Evolutionary conservation across 2,797 vertebrate genomes (phyloP).

Genomic region (Acanthurus lineatus): DNA sequence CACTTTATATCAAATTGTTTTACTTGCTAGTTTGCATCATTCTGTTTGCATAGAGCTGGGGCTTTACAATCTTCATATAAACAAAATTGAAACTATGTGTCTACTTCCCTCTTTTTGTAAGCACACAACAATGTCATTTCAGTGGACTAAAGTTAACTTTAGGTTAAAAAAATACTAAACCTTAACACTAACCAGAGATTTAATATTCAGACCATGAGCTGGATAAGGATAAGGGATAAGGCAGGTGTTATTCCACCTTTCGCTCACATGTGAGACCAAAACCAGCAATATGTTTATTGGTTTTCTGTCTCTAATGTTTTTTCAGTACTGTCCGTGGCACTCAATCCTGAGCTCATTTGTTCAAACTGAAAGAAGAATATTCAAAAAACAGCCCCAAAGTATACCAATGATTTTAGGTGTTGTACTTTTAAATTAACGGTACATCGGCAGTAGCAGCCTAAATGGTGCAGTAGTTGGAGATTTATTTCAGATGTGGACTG

Average conservation of each 20-base stretch:
- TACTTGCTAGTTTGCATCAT: conserved; percentile 10
- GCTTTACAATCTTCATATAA: not conserved
- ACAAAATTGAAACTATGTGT: not conserved
- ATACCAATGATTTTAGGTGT: not conserved
- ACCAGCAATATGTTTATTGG: not conserved
- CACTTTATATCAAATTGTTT: conserved; percentile 35
- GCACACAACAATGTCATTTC: not conserved
- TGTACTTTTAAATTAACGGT: not conserved
- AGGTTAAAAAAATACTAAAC: not conserved
- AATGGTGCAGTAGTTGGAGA: not conserved
- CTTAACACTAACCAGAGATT: not conserved
- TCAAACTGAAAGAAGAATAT: not conserved
- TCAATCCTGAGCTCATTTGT: not conserved
- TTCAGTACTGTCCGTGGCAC: not conserved
- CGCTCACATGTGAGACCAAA: not conserved
- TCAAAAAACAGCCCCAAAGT: not conserved
- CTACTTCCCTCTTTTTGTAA: conserved; percentile 1
- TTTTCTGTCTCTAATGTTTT: not conserved
- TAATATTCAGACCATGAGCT: not conserved
- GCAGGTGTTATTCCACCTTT: not conserved
- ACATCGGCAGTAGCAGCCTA: not conserved
- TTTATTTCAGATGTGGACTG: conserved; percentile 13
- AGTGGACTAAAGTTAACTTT: not conserved
- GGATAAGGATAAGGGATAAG: no score
- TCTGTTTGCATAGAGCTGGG: conserved; percentile 16